phyloP scores from a whole-genome alignment of 2,888 invertebrate species.

The Drosophila diplacantha region DNA sequence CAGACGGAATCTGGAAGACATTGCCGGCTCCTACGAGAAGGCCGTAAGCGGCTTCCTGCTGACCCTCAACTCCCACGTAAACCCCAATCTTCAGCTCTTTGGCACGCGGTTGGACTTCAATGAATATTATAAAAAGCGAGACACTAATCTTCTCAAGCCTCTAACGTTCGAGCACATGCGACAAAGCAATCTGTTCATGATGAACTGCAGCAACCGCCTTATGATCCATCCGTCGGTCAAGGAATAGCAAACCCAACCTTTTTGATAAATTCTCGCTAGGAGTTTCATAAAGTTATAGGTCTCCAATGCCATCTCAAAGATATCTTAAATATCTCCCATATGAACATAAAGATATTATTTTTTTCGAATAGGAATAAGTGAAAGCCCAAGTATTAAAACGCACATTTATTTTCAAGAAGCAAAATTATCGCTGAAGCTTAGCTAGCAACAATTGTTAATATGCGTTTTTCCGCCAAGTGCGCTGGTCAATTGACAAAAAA shows the following conservation, averaged over 20 bases:
- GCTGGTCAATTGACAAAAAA: slow-evolving; percentile 25
- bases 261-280: slow-evolving; percentile 11
- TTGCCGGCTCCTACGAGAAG: slow-evolving; percentile 80
- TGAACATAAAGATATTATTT: background rate
- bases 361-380: slow-evolving; percentile 6
- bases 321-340: slow-evolving; percentile 21
- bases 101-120: slow-evolving; percentile 97
- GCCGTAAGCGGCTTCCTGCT: slow-evolving; percentile 92
- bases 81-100: slow-evolving; percentile 91
- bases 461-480: slow-evolving; percentile 13
- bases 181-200: slow-evolving; percentile 76
- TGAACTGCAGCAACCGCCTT: slow-evolving; percentile 28
- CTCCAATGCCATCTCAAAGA: slow-evolving; percentile 11
- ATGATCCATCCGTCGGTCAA: slow-evolving; percentile 7
- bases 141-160: slow-evolving; percentile 85
- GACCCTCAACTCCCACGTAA: slow-evolving; percentile 88
- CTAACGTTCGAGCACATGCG: slow-evolving; percentile 83
- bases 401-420: slow-evolving; percentile 12
- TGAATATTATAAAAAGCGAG: slow-evolving; percentile 92
- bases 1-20: slow-evolving; percentile 70
- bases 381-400: slow-evolving; percentile 19
- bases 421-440: slow-evolving; percentile 8
- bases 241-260: slow-evolving; percentile 8
- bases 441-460: slow-evolving; percentile 10
- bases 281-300: background rate